Percentiles rank a stretch among this genome's conserved stretches.
phyloP scores from a whole-genome alignment of 2,888 invertebrate species.

The Nymphalis urticae region DNA sequence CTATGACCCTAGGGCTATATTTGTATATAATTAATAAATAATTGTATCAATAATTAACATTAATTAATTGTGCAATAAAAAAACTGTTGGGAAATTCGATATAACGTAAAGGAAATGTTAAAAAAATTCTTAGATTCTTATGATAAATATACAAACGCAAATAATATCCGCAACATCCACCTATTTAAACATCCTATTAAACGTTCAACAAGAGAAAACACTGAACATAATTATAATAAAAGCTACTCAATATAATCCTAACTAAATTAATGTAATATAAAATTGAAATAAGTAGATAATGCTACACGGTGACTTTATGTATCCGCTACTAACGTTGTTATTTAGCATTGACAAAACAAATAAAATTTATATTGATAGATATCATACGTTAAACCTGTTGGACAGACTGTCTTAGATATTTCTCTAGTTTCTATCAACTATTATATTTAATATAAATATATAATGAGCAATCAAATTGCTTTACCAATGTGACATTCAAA shows the following conservation, averaged over 20 bases:
- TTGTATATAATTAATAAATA: too few species aligned
- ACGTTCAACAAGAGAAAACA: background rate
- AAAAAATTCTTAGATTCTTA: constrained; percentile 11
- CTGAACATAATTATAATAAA: constrained; percentile 18
- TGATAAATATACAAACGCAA: constrained; percentile 10
- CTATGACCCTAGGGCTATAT: background rate
- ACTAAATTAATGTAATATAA: constrained; percentile 20
- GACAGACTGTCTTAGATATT: too few species aligned
- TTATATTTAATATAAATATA: too few species aligned
- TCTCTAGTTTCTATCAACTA: too few species aligned
- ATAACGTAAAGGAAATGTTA: constrained; percentile 1
- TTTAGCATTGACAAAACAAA: constrained; percentile 23
- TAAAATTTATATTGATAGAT: constrained; percentile 30
- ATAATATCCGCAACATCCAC: constrained; percentile 1
- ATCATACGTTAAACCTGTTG: constrained; percentile 2
- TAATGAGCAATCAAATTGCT: too few species aligned
- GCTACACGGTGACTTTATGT: constrained; percentile 44
- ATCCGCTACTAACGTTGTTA: constrained; percentile 37
- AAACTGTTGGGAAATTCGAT: background rate
- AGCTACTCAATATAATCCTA: constrained; percentile 36
- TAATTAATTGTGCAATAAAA: background rate
- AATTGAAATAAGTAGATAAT: constrained; percentile 38
- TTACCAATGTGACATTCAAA: too few species aligned
- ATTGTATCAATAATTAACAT: background rate
- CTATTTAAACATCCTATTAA: constrained; percentile 1